A percentile compares a stretch with the other conserved stretches of the same genome.
These are phyloP conservation scores for Panagrolaimus sp. DNA, from an alignment of 1,140 invertebrate species.

Conservation along the genomic window DNA sequence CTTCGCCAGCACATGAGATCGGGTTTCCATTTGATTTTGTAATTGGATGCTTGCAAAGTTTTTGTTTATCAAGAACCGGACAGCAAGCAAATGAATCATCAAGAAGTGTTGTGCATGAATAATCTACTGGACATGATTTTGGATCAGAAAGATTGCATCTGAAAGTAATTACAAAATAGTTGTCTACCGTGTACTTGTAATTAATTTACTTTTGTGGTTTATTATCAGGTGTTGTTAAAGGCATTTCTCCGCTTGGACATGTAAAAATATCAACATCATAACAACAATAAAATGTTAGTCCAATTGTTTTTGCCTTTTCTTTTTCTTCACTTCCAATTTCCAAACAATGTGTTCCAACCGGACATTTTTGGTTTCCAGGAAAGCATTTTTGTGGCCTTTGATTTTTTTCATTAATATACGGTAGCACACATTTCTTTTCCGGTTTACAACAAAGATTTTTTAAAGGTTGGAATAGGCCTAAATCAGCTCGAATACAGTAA, in stretches of 20 bases:
- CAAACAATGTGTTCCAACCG: conserved; percentile 31
- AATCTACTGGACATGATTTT: conserved; percentile 33
- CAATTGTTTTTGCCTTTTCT: conserved; percentile 23
- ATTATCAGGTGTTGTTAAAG: conserved; percentile 24
- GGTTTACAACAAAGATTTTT: conserved; percentile 38
- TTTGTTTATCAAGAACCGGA: conserved; percentile 15
- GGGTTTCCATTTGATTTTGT: conserved; percentile 1
- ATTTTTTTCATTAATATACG: conserved; percentile 33
- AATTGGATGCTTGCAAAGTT: background rate
- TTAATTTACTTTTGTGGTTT: conserved; percentile 26
- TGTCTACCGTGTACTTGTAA: background rate
- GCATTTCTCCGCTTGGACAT: conserved; percentile 33
- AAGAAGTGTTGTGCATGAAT: conserved; percentile 27
- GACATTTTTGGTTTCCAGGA: conserved; percentile 38
- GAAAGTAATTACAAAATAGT: background rate
- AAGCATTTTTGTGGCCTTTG: conserved; percentile 37
- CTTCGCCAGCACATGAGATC: background rate
- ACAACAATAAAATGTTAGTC: conserved; percentile 36
- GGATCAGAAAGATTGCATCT: conserved; percentile 32
- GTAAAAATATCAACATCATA: conserved; percentile 41
- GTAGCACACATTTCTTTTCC: conserved; percentile 34
- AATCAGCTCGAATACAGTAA: conserved; percentile 26
- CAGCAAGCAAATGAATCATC: conserved; percentile 37
- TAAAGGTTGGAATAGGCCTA: background rate
- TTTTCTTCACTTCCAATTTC: conserved; percentile 30